These are phyloP conservation scores for Gouania willdenowi DNA, from an alignment of 2,797 vertebrate genomes.

Conservation along the genomic window DNA sequence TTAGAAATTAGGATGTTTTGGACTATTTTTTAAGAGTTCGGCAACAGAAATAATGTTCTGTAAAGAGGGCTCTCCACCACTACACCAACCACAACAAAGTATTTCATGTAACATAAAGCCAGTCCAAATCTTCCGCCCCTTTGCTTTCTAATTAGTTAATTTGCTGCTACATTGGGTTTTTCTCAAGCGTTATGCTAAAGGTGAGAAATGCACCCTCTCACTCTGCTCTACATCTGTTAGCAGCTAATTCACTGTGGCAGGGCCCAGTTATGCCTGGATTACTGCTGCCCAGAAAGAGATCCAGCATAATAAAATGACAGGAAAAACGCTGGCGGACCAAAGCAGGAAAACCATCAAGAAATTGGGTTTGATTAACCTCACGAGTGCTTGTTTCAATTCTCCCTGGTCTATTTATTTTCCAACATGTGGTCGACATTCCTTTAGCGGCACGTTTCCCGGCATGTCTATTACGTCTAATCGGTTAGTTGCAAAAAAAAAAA, in stretches of 20 bases:
- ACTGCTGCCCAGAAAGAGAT: slow-evolving; percentile 62
- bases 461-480: slow-evolving; percentile 79
- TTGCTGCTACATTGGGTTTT: slow-evolving; percentile 32
- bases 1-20: no score
- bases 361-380: slow-evolving; percentile 78
- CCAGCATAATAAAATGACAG: slow-evolving; percentile 72
- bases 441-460: slow-evolving; percentile 77
- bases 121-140: slow-evolving; percentile 17
- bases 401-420: slow-evolving; percentile 77
- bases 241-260: slow-evolving; percentile 69
- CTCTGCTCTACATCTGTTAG: slow-evolving; percentile 51
- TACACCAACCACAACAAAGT: slow-evolving; percentile 30
- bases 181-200: slow-evolving; percentile 31
- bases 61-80: slow-evolving; percentile 13
- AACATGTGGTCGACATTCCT: slow-evolving; percentile 82
- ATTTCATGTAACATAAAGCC: slow-evolving; percentile 33
- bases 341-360: slow-evolving; percentile 70
- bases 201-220: slow-evolving; percentile 51
- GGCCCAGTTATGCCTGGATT: slow-evolving; percentile 62
- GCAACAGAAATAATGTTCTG: no score
- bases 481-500: slow-evolving; percentile 51
- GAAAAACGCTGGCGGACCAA: slow-evolving; percentile 54
- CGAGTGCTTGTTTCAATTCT: slow-evolving; percentile 77
- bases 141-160: slow-evolving; percentile 50
- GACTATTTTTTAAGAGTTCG: no score